phyloP scores from a whole-genome alignment of 2,113 vertebrate genomes.

The Xerus inauris region DNA sequence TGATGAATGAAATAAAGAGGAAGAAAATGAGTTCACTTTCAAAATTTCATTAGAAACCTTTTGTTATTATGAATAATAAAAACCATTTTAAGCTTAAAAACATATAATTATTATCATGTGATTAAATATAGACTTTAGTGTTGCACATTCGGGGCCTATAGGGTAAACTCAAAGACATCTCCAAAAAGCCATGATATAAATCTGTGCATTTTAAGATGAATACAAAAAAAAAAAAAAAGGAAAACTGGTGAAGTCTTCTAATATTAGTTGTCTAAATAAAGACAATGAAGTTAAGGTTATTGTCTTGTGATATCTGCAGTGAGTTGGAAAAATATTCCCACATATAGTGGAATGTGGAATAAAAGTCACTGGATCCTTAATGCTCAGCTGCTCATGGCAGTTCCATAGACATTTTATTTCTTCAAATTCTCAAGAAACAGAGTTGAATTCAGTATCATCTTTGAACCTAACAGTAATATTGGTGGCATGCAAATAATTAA shows the following conservation, averaged over 20 bases:
- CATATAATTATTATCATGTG: neutral
- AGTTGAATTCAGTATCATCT: neutral
- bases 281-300: neutral
- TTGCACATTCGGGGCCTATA: neutral
- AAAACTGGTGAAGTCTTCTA: neutral
- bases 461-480: neutral
- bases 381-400: neutral
- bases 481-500: neutral
- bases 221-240: neutral
- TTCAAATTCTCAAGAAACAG: neutral
- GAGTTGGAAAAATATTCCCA: neutral
- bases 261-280: neutral
- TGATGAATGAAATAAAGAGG: neutral
- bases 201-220: neutral
- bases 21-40: neutral
- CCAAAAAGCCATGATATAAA: neutral
- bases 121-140: neutral
- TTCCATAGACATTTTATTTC: neutral
- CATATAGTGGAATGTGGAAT: rapidly evolving
- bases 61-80: neutral
- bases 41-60: neutral
- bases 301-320: neutral
- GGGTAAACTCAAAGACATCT: neutral
- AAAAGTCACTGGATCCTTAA: neutral
- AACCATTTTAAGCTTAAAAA: neutral